phyloP scores from a whole-genome alignment of 1,140 invertebrate genomes.

The Sycophila sp. region DNA sequence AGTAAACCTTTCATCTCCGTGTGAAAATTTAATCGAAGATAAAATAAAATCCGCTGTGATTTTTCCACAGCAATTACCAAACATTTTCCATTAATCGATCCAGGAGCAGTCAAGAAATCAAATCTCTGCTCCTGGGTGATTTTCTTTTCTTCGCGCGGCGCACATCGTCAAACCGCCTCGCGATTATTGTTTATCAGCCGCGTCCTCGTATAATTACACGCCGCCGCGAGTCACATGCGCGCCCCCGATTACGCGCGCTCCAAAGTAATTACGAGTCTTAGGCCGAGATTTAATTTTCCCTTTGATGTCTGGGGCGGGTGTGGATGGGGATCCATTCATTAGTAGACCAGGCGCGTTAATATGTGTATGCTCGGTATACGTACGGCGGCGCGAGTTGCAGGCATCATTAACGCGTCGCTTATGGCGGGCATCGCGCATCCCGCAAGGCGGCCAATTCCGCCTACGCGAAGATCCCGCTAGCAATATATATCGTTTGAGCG shows the following conservation, averaged over 20 bases:
- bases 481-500: not conserved
- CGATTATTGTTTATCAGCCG: constrained; percentile 15
- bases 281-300: constrained; percentile 43
- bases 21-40: too few relatives aligned
- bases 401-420: constrained; percentile 37
- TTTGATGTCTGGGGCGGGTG: constrained; percentile 42
- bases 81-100: not conserved
- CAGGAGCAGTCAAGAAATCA: not conserved
- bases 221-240: not conserved
- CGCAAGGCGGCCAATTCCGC: too few relatives aligned
- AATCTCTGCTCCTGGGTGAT: not conserved
- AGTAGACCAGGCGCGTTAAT: constrained; percentile 32
- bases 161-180: too few relatives aligned
- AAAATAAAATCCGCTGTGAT: too few relatives aligned
- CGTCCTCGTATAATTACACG: constrained; percentile 14
- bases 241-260: not conserved
- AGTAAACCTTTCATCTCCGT: too few relatives aligned
- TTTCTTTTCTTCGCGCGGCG: too few relatives aligned
- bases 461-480: too few relatives aligned
- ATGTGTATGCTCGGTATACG: not conserved
- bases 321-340: constrained; percentile 42
- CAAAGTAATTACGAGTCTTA: constrained; percentile 48
- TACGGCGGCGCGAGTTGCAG: not conserved
- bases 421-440: too few relatives aligned
- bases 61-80: too few relatives aligned